Conservation (phyloP, 2,888 invertebrate genomes). For the Fragum sueziense region DNA sequence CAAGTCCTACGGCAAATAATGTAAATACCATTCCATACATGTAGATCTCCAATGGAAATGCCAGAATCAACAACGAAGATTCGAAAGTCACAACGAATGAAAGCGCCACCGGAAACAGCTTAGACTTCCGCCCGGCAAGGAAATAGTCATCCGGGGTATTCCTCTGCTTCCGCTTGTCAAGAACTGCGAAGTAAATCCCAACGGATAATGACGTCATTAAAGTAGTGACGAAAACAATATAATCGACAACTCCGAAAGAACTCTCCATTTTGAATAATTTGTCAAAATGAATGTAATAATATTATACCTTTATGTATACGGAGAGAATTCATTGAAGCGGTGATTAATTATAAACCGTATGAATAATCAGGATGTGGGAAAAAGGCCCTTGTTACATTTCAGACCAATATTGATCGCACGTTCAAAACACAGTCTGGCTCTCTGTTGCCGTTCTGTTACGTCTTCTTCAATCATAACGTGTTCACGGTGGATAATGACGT, state of each 20-base stretch:
- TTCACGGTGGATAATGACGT: too few relatives aligned
- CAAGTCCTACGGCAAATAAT: slow-evolving; percentile 13
- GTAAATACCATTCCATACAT: slow-evolving; percentile 25
- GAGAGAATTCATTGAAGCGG: too few relatives aligned
- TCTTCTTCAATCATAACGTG: too few relatives aligned
- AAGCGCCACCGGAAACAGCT: slow-evolving; percentile 32
- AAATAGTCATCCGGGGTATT: slow-evolving; percentile 36
- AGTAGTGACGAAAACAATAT: slow-evolving; percentile 30
- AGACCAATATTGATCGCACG: too few relatives aligned
- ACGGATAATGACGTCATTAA: slow-evolving; percentile 28
- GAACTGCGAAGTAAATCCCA: slow-evolving; percentile 34
- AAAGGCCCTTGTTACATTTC: too few relatives aligned
- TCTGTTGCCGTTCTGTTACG: too few relatives aligned
- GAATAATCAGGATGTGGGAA: too few relatives aligned
- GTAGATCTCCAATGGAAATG: slow-evolving; percentile 31
- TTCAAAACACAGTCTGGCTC: too few relatives aligned
- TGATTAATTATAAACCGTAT: too few relatives aligned
- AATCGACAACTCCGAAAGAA: slow-evolving; percentile 22
- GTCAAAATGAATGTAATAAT: too few relatives aligned
- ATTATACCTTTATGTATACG: too few relatives aligned
- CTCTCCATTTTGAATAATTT: slow-evolving; percentile 6
- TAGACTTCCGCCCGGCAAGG: slow-evolving; percentile 24
- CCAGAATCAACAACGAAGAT: slow-evolving; percentile 38
- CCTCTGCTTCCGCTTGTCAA: slow-evolving; percentile 17
- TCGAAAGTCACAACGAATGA: slow-evolving; percentile 49